Base-by-base conservation (phyloP, 2,888 invertebrate species). In the Carterocephalus palaemon region DNA sequence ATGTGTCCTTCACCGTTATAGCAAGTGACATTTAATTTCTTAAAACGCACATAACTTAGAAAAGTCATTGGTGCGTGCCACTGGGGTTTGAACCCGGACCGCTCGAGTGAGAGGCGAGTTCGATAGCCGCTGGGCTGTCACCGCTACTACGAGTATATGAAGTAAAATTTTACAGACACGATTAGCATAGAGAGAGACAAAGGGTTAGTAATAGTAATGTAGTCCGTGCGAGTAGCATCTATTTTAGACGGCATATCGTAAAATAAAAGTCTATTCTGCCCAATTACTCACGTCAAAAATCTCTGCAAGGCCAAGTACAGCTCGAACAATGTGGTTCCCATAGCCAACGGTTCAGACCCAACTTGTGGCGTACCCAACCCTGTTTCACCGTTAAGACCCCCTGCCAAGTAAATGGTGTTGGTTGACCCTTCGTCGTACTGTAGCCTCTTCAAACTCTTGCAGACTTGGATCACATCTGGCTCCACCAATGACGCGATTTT, bases 301-400 rank as follows among this genome's bases (percentile, higher is more conserved):
- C 96, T 92, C 72, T 97, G 96, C 41, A 98, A 79, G 0, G 95
- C 92, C 52, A 98, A 89, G 77, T 98, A 98, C 4, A 98, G 87
- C 75, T 98, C 97, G 75, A 98, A 97, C 37, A 98, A 82, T 1
- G 94, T 93, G 1, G 96, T 97, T 0, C 96, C 96, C 88, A 95
- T 92, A 1, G 91, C 90, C 24, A 95, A 77, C 7, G 93, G 92
- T 53, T 93, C 92, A 8, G 88, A 76, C 2, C 89, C 88, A 0
- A 88, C 80, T 1, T 75, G 67, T 1, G 86, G 74, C 1, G 78
- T 60, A 0, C 88, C 88, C 5, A 88, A 13, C 0, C 82, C 82
- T 1, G 89, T 80, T 9, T 79, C 87, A 8, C 90, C 89, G 20
- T 86, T 88, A 6, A 87, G 56, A 1, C 89, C 89, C 1, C 88